Conservation (phyloP, 2,113 vertebrate genomes). For the Leucoraja erinaceus region DNA sequence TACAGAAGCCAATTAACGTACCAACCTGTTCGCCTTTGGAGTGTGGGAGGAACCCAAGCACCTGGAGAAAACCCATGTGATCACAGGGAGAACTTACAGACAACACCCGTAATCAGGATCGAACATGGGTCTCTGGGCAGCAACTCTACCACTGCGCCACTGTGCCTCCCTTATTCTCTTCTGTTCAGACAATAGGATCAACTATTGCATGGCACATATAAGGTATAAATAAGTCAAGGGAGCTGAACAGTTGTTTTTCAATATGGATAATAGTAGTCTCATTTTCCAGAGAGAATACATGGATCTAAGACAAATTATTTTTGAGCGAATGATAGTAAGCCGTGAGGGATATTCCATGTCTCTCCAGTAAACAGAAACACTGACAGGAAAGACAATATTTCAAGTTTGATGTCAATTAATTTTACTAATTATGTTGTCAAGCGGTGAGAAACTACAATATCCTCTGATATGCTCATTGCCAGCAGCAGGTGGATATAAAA, state of each 20-base stretch:
- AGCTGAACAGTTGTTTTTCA: neutral
- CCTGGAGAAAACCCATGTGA: too few relatives aligned
- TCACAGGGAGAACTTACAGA: too few relatives aligned
- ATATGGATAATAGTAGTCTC: neutral
- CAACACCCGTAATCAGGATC: too few relatives aligned
- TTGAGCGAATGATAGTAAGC: neutral
- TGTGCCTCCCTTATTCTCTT: too few relatives aligned
- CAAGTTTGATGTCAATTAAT: neutral
- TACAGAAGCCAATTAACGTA: too few relatives aligned
- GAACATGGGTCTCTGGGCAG: too few relatives aligned
- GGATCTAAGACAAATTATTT: neutral
- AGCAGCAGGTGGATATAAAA: conserved; percentile 24
- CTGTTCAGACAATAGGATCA: too few relatives aligned
- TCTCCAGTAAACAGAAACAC: neutral
- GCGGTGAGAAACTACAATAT: neutral
- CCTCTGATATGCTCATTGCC: neutral
- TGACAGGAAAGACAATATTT: neutral
- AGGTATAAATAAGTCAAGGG: neutral
- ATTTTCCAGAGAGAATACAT: neutral
- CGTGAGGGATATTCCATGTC: neutral
- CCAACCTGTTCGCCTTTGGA: too few relatives aligned
- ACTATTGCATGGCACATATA: too few relatives aligned
- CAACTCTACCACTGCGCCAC: too few relatives aligned
- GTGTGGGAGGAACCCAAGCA: too few relatives aligned
- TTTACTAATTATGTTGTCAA: neutral